Percentiles rank a stretch among this genome's conserved stretches.
phyloP scores from a whole-genome alignment of 2,113 vertebrate species.

The Ceratotherium simum region DNA sequence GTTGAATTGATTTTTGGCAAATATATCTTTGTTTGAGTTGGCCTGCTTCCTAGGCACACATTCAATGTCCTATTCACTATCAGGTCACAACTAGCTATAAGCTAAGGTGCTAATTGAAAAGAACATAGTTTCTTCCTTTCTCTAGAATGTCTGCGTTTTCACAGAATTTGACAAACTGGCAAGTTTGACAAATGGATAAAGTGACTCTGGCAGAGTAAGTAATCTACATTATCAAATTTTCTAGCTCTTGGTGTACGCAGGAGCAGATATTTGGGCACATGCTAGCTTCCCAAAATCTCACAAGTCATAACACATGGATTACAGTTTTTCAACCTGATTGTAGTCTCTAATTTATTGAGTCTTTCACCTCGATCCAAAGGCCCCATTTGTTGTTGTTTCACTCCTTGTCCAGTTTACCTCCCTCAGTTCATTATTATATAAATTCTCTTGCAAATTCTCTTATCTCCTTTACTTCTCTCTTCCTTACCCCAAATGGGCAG shows the following conservation, averaged over 20 bases:
- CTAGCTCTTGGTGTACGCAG: neutral
- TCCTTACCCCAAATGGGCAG: neutral
- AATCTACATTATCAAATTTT: neutral
- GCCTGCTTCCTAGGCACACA: slow-evolving; percentile 1
- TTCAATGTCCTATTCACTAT: slow-evolving; percentile 23
- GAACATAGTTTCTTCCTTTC: neutral
- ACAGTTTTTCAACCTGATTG: neutral
- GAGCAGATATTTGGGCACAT: slow-evolving; percentile 11
- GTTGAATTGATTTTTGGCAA: slow-evolving; percentile 41
- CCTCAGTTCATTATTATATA: neutral
- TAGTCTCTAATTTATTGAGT: neutral
- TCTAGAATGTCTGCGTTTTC: slow-evolving; percentile 7
- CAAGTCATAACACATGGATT: neutral
- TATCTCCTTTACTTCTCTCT: neutral
- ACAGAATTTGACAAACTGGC: neutral
- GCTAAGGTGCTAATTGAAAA: slow-evolving; percentile 22
- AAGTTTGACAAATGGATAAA: neutral
- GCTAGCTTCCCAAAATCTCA: neutral
- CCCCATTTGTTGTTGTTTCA: neutral
- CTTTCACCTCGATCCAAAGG: neutral
- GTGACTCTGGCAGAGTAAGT: neutral
- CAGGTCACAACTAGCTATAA: neutral
- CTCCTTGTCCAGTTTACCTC: neutral
- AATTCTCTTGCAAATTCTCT: neutral
- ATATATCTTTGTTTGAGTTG: slow-evolving; percentile 47